These are phyloP conservation scores for Pherbina coryleti DNA, from an alignment of 2,888 invertebrate genomes.

Conservation along the genomic window DNA sequence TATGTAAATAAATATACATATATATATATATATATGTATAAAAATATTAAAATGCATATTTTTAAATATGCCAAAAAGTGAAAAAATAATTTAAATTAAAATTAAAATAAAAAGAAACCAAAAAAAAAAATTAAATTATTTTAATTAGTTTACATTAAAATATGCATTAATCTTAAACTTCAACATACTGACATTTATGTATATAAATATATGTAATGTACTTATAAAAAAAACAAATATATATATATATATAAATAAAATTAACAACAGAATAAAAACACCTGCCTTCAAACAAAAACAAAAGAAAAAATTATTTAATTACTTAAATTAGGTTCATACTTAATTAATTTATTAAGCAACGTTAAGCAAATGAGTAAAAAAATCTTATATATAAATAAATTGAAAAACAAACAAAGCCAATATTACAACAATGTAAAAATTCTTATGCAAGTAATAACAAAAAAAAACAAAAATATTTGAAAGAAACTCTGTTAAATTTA, in stretches of 20 bases:
- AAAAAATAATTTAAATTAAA: neutral
- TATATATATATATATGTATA: too few species aligned
- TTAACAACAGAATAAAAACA: slow-evolving; percentile 21
- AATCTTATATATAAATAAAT: neutral
- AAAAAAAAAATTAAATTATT: neutral
- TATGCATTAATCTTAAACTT: slow-evolving; percentile 2
- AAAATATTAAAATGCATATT: neutral
- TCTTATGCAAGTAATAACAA: slow-evolving; percentile 36
- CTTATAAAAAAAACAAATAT: neutral
- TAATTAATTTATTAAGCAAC: slow-evolving; percentile 33
- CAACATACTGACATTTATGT: slow-evolving; percentile 5
- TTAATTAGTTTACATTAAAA: neutral
- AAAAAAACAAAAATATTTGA: slow-evolving; percentile 40
- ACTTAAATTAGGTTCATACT: slow-evolving; percentile 32
- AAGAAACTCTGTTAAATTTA: neutral
- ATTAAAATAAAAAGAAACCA: neutral
- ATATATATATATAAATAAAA: slow-evolving; percentile 6
- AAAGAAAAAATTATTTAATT: slow-evolving; percentile 13
- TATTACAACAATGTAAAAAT: slow-evolving; percentile 24
- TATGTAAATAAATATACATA: too few species aligned
- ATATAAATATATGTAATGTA: slow-evolving; percentile 14
- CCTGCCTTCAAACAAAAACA: slow-evolving; percentile 31
- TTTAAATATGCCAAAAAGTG: neutral
- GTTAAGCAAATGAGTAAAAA: slow-evolving; percentile 28
- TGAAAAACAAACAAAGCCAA: slow-evolving; percentile 17